Conservation (phyloP, 2,797 vertebrate genomes). For the Syncerus caffer region DNA sequence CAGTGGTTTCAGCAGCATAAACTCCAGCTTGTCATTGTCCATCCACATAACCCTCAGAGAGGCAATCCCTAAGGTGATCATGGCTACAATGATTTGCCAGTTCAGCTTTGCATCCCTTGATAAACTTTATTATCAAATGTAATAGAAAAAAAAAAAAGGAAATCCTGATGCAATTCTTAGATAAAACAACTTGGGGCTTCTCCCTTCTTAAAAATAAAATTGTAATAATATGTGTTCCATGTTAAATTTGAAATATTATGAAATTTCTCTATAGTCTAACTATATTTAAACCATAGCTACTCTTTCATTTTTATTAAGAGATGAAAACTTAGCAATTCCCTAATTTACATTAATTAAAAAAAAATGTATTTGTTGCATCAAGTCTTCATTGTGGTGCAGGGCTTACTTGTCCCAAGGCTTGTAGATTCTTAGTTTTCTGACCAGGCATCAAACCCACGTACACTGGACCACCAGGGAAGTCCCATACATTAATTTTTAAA, state of each 20-base stretch:
- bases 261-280: neutral
- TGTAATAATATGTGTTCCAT: neutral
- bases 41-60: neutral
- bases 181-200: neutral
- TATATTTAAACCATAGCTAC: neutral
- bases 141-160: neutral
- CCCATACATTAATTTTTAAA: neutral
- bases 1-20: neutral
- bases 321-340: neutral
- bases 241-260: neutral
- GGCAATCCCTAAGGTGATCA: neutral
- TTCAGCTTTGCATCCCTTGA: constrained; percentile 6
- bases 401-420: neutral
- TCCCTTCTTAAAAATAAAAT: neutral
- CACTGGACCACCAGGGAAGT: neutral
- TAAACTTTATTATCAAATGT: constrained; percentile 9
- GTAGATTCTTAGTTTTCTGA: neutral
- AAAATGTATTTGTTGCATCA: neutral
- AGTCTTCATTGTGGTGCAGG: neutral
- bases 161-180: neutral
- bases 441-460: neutral
- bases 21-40: neutral
- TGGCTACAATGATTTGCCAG: neutral
- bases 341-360: neutral
- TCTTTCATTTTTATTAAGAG: neutral